Conservation (phyloP, 2,113 vertebrate species). For the Ptychochromis oligacanthus region DNA sequence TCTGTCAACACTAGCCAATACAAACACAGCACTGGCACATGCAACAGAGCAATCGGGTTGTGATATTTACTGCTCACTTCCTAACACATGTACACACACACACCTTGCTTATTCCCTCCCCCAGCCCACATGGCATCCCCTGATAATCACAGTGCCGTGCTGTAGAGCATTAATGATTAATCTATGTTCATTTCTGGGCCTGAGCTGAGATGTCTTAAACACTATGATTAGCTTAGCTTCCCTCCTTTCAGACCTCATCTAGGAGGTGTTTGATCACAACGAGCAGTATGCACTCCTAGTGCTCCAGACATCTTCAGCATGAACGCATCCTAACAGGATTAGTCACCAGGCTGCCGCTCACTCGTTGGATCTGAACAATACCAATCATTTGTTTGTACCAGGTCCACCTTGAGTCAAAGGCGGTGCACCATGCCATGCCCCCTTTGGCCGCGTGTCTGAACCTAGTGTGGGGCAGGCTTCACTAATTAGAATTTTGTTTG, state of each 20-base stretch:
- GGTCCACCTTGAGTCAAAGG: slow-evolving; percentile 20
- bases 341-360: slow-evolving; percentile 33
- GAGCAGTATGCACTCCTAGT: slow-evolving; percentile 19
- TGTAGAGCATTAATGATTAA: slow-evolving; percentile 58
- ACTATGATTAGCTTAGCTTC: slow-evolving; percentile 68
- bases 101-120: slow-evolving; percentile 8
- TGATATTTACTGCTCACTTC: slow-evolving; percentile 10
- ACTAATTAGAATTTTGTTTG: slow-evolving; percentile 73
- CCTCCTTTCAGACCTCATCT: slow-evolving; percentile 64
- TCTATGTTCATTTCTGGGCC: slow-evolving; percentile 50
- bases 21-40: slow-evolving; percentile 12
- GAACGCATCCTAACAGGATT: slow-evolving; percentile 70
- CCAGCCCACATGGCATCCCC: slow-evolving; percentile 25
- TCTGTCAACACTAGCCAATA: slow-evolving; percentile 39
- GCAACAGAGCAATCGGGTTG: slow-evolving; percentile 9
- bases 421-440: background rate
- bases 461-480: slow-evolving; percentile 19
- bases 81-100: background rate
- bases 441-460: background rate
- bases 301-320: slow-evolving; percentile 61
- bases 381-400: slow-evolving; percentile 18
- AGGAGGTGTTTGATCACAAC: slow-evolving; percentile 70
- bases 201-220: slow-evolving; percentile 58
- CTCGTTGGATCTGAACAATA: slow-evolving; percentile 33
- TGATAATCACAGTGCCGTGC: slow-evolving; percentile 41